Conservation (phyloP, 2,797 vertebrate genomes). For the Karalla daura region DNA sequence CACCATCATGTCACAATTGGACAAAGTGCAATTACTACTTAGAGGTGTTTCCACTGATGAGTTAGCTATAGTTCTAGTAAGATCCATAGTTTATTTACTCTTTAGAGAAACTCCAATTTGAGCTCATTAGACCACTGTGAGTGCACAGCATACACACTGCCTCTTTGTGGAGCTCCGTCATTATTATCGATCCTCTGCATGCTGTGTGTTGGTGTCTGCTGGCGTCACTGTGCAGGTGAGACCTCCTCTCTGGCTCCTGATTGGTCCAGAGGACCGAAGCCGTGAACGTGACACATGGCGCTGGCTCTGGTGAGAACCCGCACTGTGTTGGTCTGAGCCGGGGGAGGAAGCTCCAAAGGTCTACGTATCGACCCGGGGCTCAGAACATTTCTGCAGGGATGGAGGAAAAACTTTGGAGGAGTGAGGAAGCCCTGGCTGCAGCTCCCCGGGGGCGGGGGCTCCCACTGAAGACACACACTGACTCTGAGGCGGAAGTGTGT, state of each 20-base stretch:
- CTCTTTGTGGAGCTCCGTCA: constrained; percentile 16
- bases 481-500: no score
- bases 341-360: constrained; percentile 64
- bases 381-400: constrained; percentile 49
- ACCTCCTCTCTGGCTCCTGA: background rate
- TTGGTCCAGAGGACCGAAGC: constrained; percentile 7
- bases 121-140: background rate
- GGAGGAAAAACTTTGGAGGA: constrained; percentile 38
- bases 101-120: no score
- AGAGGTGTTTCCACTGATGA: no score
- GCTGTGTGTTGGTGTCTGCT: no score
- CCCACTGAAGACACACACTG: constrained; percentile 20
- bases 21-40: no score
- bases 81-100: no score
- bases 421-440: background rate
- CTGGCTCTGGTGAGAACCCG: constrained; percentile 62
- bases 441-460: constrained; percentile 49
- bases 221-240: background rate
- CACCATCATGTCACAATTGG: no score
- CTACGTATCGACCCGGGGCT: constrained; percentile 59
- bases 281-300: constrained; percentile 33
- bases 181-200: no score
- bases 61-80: no score
- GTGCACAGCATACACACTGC: background rate
- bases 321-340: constrained; percentile 43